phyloP scores from a whole-genome alignment of 2,888 invertebrate genomes.

The Drepanosiphum platanoidis region DNA sequence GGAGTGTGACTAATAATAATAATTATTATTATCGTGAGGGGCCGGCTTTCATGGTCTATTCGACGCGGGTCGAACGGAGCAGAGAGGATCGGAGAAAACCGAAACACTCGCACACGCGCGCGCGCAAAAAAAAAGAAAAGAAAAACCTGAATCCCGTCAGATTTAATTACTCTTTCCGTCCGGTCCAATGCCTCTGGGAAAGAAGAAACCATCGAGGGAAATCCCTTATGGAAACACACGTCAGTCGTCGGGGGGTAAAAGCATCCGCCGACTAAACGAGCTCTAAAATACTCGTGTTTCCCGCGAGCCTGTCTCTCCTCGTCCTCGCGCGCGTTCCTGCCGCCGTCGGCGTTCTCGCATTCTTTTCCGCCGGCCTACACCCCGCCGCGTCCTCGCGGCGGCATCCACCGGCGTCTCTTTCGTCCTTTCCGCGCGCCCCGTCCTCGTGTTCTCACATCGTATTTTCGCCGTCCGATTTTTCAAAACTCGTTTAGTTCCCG shows the following conservation, averaged over 20 bases:
- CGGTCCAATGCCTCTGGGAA: slow-evolving; percentile 15
- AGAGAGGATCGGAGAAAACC: no score
- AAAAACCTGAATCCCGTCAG: background rate
- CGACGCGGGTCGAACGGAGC: background rate
- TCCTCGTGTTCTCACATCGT: background rate
- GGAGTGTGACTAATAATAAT: no score
- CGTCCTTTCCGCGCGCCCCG: background rate
- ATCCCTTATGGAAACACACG: slow-evolving; percentile 41
- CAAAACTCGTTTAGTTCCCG: no score
- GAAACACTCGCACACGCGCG: no score
- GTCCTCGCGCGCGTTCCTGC: background rate
- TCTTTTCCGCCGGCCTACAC: no score
- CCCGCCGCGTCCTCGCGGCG: no score
- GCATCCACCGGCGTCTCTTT: background rate
- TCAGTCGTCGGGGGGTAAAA: slow-evolving; percentile 27
- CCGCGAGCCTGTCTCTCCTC: background rate
- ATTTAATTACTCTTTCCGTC: slow-evolving; percentile 42
- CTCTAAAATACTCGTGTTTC: slow-evolving; percentile 40
- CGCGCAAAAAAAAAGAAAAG: background rate
- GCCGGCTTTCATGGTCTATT: slow-evolving; percentile 10
- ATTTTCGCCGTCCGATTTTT: background rate
- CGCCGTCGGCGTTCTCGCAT: background rate
- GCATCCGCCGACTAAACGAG: slow-evolving; percentile 38
- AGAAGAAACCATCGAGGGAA: slow-evolving; percentile 7
- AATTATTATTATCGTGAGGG: no score